A percentile compares a stretch with the other conserved stretches of the same genome.
Conservation (phyloP, 2,888 invertebrate species). For the Drosophila robusta region DNA sequence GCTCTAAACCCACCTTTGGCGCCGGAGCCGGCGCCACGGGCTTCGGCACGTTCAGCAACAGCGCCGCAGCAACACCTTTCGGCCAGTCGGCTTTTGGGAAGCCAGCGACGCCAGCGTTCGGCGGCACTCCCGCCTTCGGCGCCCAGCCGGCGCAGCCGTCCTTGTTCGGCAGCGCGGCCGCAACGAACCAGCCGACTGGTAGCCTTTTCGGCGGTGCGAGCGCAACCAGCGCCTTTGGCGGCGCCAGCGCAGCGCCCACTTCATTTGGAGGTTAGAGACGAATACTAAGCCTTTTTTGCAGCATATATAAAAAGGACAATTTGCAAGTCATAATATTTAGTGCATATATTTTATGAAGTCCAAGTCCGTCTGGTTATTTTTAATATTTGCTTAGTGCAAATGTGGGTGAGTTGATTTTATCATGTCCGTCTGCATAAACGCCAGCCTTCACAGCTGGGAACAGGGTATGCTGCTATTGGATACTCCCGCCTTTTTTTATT, state of each 20-base stretch:
- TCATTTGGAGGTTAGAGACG: conserved; percentile 84
- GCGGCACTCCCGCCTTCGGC: conserved; percentile 90
- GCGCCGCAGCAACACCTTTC: conserved; percentile 84
- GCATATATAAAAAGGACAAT: too few species aligned
- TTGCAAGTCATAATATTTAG: too few species aligned
- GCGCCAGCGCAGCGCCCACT: conserved; percentile 85
- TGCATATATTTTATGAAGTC: too few species aligned
- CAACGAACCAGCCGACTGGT: conserved; percentile 84
- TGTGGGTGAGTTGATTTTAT: too few species aligned
- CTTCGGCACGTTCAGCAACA: conserved; percentile 82
- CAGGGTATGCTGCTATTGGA: neutral
- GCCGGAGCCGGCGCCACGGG: conserved; percentile 82
- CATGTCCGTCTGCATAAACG: too few species aligned
- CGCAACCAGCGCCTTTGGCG: conserved; percentile 88
- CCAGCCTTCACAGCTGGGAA: too few species aligned
- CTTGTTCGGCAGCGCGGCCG: conserved; percentile 87
- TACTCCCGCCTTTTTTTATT: neutral
- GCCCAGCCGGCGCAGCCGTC: conserved; percentile 85
- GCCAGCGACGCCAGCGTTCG: conserved; percentile 88
- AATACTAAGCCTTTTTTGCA: conserved; percentile 13
- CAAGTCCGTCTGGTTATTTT: too few species aligned
- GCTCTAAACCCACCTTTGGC: conserved; percentile 85
- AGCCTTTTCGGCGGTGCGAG: conserved; percentile 87
- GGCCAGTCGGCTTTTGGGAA: conserved; percentile 87
- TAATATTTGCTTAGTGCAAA: too few species aligned